A percentile compares a stretch with the other conserved stretches of the same genome.
Evolutionary conservation across 2,797 vertebrate genomes (phyloP).

Genomic region (Sparus aurata): DNA sequence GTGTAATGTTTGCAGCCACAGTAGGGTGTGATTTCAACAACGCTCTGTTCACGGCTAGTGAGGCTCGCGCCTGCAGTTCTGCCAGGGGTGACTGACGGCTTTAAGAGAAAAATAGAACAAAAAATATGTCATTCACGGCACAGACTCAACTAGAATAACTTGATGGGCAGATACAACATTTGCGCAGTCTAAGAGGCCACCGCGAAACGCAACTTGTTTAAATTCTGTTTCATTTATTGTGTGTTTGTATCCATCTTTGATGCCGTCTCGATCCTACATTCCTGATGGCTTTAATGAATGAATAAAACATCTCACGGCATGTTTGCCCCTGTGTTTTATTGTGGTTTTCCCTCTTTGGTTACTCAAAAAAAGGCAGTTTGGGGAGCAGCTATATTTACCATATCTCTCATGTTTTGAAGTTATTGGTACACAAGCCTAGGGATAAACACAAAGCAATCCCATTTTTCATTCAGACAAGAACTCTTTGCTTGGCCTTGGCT

Average conservation of each 20-base stretch:
- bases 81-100: slow-evolving; percentile 49
- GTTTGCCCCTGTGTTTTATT: slow-evolving; percentile 54
- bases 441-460: slow-evolving; percentile 77
- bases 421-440: slow-evolving; percentile 79
- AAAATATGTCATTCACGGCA: slow-evolving; percentile 48
- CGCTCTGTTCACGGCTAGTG: slow-evolving; percentile 41
- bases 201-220: slow-evolving; percentile 36
- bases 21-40: slow-evolving; percentile 52
- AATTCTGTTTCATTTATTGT: slow-evolving; percentile 52
- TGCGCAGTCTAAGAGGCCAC: slow-evolving; percentile 19
- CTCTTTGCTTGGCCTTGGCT: slow-evolving; percentile 66
- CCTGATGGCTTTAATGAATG: slow-evolving; percentile 71
- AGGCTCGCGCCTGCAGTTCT: slow-evolving; percentile 58
- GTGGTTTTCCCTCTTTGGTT: slow-evolving; percentile 55
- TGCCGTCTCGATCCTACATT: slow-evolving; percentile 52
- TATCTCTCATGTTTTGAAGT: slow-evolving; percentile 74
- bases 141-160: slow-evolving; percentile 33
- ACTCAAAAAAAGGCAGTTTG: slow-evolving; percentile 65
- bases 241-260: slow-evolving; percentile 62
- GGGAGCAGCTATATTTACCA: slow-evolving; percentile 71
- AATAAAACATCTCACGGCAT: slow-evolving; percentile 79
- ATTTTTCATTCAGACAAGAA: slow-evolving; percentile 80
- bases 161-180: slow-evolving; percentile 44
- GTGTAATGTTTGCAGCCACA: slow-evolving; percentile 65
- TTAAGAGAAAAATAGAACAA: slow-evolving; percentile 30